Evolutionary conservation across 2,888 invertebrate species (phyloP).

Genomic region (Tetragonisca angustula): DNA sequence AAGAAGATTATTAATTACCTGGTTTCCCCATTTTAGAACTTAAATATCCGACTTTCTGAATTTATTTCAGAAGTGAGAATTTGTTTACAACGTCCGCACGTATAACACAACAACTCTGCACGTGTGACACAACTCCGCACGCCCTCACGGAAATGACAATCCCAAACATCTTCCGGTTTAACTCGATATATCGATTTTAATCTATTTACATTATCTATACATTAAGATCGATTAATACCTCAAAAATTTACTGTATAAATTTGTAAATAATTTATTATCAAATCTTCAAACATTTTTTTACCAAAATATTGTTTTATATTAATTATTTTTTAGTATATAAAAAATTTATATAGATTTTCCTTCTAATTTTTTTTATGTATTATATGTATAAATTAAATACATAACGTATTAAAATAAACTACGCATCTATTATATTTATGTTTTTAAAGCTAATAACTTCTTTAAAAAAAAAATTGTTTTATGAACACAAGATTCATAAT

Average conservation of each 20-base stretch:
- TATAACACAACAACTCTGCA: slow-evolving; percentile 66
- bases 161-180: slow-evolving; percentile 49
- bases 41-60: slow-evolving; percentile 1
- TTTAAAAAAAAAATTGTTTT: slow-evolving; percentile 22
- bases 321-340: not conserved
- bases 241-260: not conserved
- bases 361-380: not conserved
- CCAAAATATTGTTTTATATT: not conserved
- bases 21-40: slow-evolving; percentile 83
- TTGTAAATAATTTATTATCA: not conserved
- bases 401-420: not conserved
- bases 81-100: slow-evolving; percentile 53
- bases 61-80: not conserved
- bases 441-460: not conserved
- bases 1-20: slow-evolving; percentile 73
- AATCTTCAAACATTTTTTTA: not conserved
- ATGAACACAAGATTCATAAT: not conserved
- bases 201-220: slow-evolving; percentile 30
- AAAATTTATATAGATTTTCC: not conserved
- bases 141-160: slow-evolving; percentile 63
- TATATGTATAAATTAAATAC: not conserved
- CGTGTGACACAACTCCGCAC: slow-evolving; percentile 65
- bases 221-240: slow-evolving; percentile 13
- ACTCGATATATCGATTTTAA: not conserved
- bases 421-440: not conserved